Evolutionary conservation across 1,140 invertebrate species (phyloP), one percentile per base, ranked within the genome.

Genomic region (Ceratina calcarata): DNA sequence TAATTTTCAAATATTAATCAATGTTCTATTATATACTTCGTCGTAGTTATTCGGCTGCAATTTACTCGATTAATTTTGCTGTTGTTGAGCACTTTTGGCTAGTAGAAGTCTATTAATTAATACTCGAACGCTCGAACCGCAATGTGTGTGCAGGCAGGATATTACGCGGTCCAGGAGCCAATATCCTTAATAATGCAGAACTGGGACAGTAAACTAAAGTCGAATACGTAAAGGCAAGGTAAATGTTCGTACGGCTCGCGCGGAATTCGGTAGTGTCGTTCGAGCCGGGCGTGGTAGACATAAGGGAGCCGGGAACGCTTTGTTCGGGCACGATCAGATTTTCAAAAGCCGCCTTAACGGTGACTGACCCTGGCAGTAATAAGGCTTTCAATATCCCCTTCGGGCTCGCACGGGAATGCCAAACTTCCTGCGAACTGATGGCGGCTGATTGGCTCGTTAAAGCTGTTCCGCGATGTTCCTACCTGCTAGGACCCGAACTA

Each of bases 371-470:
- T 77, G 71, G 22, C 69, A 58, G 64, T 84, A 80, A 80, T 85
- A 85, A 84, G 80, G 84, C 83, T 78, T 85, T 82, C 69, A 86
- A 71, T 80, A 85, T 82, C 66, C 70, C 80, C 80, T 85, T 75
- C 66, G 73, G 72, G 70, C 55, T 66, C 66, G 66, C 74, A 22
- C 66, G 70, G 76, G 73, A 77, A 81, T 86, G 79, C 76, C 78
- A 78, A 86, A 86, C 83, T 86, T 85, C 80, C 66, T 84, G 79
- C 65, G 83, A 85, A 85, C 83, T 81, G 71, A 80, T 82, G 76
- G 69, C 69, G 70, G 74, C 74, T 85, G 83, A 85, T 84, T 86
- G 70, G 79, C 74, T 86, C 82, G 83, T 85, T 85, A 81, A 85
- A 80, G 49, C 71, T 74, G 78, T 67, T 80, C 67, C 82, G 66